Evolutionary conservation across 2,888 invertebrate genomes (phyloP), one percentile per base, ranked within the genome.

Genomic region (Lasioglossum marginatum): DNA sequence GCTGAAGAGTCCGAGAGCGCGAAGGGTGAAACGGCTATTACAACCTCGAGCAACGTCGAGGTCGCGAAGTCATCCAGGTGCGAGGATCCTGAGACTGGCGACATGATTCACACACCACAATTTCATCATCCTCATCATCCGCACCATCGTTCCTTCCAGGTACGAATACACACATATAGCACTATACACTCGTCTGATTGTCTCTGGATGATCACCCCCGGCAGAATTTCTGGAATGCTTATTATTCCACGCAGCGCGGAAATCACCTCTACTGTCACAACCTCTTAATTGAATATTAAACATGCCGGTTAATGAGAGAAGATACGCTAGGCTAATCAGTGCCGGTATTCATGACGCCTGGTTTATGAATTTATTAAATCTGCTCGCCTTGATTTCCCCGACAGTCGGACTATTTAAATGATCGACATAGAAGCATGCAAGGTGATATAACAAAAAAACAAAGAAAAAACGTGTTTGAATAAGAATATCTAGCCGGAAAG

Each of bases 141-240:
- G 70, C 96, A 96, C 93, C 96, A 97, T 93, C 96, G 97, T 95
- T 96, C 96, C 87, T 96, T 97, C 95, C 97, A 97, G 97, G 98
- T 98, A 95, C 95, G 96, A 78, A 37, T 63, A 63, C 60, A 27
- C 27, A 27, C 10, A 12, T 57, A 12, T 4, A 57, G 5, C 16
- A 5, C 27, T 63, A 23, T 23, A 77, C 57, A 63, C 80, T 82
- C 52, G 79, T 86, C 81, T 81, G 76, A 79, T 81, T 82, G 43
- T 57, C 73, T 48, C 27, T 27, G 57, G 70, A 37, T 81, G 72
- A 81, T 72, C 70, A 60, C 45, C 43, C 48, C 40, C 66, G 37
- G 27, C 60, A 66, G 34, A 10, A 14, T 6, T 57, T 75, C 63
- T 37, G 48, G 48, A 34, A 57, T 16, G 27, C 16, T 45, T 23